Evolutionary conservation across 2,797 vertebrate genomes (phyloP), one percentile per base, ranked within the genome.

Genomic region (Perodicticus potto): DNA sequence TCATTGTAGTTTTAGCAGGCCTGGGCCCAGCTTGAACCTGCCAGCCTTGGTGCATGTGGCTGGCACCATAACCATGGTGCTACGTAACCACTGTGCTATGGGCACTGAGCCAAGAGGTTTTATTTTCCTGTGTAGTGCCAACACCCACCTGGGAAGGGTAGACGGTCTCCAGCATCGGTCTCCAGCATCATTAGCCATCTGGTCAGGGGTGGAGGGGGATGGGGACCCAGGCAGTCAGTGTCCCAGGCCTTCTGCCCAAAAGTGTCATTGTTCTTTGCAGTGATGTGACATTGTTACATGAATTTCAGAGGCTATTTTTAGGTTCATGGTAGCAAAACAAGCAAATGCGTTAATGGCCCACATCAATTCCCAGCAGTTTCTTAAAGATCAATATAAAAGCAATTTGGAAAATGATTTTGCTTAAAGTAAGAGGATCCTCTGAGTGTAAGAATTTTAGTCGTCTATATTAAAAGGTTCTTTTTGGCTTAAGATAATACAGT

Each of bases 311-410:
- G 17, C 5, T 63, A 67, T 11, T 34, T 57, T 67, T 84, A 20
- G 16, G 67, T 43, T 91, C 27, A 3, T 37, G 14, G 27, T 55
- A 63, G 82, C 89, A 95, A 57, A 90, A 89, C 55, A 83, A 94
- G 88, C 82, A 96, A 8, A 22, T 82, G 5, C 83, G 59, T 85
- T 83, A 89, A 83, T 93, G 89, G 77, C 85, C 37, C 25, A 34
- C 22, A 76, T 84, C 37, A 86, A 16, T 93, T 95, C 45, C 94
- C 81, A 77, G 0, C 23, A 73, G 57, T 77, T 89, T 85, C 67
- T 86, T 85, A 81, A 89, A 43, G 86, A n/a, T 96, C 91, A 65
- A 2, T 86, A 49, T 59, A 83, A 73, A 96, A 74, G 76, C 93
- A 76, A 1, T 90, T 93, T 89, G 89, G 91, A 37, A 72, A 84